Percentiles rank a stretch among this genome's conserved stretches.
Conservation (phyloP, 2,113 vertebrate genomes). For the Caranx melampygus region DNA sequence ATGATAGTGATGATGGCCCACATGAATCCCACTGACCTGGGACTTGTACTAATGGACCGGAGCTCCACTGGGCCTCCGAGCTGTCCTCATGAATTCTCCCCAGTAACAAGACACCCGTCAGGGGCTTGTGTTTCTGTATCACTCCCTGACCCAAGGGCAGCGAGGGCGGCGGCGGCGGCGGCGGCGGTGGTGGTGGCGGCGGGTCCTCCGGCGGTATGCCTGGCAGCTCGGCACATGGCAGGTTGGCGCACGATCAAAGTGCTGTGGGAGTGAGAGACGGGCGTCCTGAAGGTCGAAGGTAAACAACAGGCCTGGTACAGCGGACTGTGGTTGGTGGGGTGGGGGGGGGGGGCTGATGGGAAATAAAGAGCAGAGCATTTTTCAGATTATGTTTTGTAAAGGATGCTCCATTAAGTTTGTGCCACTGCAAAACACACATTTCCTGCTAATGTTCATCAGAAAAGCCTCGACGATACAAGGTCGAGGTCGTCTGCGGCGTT, state of each 20-base stretch:
- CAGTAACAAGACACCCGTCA: conserved; percentile 61
- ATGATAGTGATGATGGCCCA: conserved; percentile 3
- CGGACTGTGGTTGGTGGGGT: conserved; percentile 33
- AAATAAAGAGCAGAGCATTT: not conserved
- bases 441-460: too few relatives aligned
- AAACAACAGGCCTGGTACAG: conserved; percentile 55
- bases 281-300: conserved; percentile 63
- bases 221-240: conserved; percentile 55
- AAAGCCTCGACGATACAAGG: too few relatives aligned
- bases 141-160: conserved; percentile 45
- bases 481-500: too few relatives aligned
- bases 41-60: conserved; percentile 59
- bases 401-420: too few relatives aligned
- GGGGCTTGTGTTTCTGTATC: conserved; percentile 30
- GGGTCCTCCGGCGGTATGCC: conserved; percentile 43
- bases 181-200: conserved; percentile 12
- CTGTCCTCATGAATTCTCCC: conserved; percentile 36
- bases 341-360: not conserved
- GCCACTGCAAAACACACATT: too few relatives aligned
- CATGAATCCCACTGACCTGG: conserved; percentile 15
- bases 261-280: conserved; percentile 7
- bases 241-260: conserved; percentile 57
- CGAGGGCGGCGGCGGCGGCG: conserved; percentile 16
- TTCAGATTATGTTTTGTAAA: too few relatives aligned
- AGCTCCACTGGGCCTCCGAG: conserved; percentile 30